Evolutionary conservation across 2,797 vertebrate genomes (phyloP), one percentile per base, ranked within the genome.

Genomic region (Hypotaenidia okinawae): DNA sequence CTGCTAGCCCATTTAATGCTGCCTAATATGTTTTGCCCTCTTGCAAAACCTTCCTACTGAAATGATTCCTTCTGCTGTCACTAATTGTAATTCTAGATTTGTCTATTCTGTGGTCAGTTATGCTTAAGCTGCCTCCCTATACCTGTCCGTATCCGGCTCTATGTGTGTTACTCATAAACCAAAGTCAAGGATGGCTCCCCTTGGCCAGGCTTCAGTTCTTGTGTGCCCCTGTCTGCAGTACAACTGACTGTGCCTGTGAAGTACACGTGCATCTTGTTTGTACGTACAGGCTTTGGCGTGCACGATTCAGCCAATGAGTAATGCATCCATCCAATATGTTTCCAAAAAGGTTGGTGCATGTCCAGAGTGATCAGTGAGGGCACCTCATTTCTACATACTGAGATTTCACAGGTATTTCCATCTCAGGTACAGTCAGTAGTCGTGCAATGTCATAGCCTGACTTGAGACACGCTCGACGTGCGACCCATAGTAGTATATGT

Each of bases 51-150:
- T 91, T 92, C 69, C 67, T 85, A 10, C 41, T 16, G 59, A 91
- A 91, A 83, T 14, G 3, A 79, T 90, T 94, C 78, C 86, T 69
- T 74, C 72, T 74, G 79, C 80, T 62, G 33, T 84, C 74, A 75
- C 13, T 84, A 54, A n/a, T 2, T 49, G 87, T 70, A 81, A 39
- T 67, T 78, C 84, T 33, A 49, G 12, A 35, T 80, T 59, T 96
- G 89, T 94, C 87, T 89, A 16, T 51, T 79, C 66, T 91, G 84
- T 92, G 93, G 43, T 95, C 86, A 95, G 88, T 94, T 75, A 82
- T 9, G 90, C 94, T 95, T 87, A 96, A 96, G 92, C 92, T 94
- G 93, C 93, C 89, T 94, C 80, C 75, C 76, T 87, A 0, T 70
- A 45, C 37, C 45, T 91, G 81, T 96, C 75, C 28, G 1, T 92